phyloP scores from a whole-genome alignment of 2,113 vertebrate species.

The Chrysemys picta region DNA sequence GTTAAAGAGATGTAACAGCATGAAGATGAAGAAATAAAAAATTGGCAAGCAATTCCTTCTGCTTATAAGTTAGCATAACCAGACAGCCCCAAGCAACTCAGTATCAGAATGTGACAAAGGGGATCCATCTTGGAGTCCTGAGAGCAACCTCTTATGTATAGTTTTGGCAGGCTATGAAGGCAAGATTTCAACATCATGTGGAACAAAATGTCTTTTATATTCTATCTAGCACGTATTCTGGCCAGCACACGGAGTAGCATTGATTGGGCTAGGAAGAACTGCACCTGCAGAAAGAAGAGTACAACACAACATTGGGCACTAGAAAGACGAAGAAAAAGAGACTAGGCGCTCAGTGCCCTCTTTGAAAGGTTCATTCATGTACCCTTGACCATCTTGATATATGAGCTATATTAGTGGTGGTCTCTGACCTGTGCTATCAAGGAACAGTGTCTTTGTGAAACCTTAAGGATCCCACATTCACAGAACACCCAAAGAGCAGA shows the following conservation, averaged over 20 bases:
- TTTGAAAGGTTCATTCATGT: neutral
- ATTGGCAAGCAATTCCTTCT: neutral
- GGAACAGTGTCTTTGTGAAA: neutral
- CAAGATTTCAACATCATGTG: neutral
- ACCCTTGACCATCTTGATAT: neutral
- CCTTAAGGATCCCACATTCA: neutral
- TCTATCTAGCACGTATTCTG: neutral
- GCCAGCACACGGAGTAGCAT: neutral
- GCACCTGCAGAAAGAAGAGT: neutral
- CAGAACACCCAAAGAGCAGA: neutral
- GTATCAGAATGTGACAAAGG: neutral
- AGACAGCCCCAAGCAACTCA: neutral
- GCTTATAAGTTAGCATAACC: neutral
- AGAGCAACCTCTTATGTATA: neutral
- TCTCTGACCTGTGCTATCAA: neutral
- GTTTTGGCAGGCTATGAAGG: neutral
- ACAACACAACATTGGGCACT: accelerated
- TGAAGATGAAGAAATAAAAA: neutral
- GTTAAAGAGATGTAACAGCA: neutral
- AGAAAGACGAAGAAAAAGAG: neutral
- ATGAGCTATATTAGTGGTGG: neutral
- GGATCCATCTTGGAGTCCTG: neutral
- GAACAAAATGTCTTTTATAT: accelerated
- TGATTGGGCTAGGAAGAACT: neutral
- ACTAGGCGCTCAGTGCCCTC: neutral